Percentiles rank a stretch among this genome's conserved stretches.
Conservation (phyloP, 1,140 invertebrate genomes). For the Philotrypesis tridentata region DNA sequence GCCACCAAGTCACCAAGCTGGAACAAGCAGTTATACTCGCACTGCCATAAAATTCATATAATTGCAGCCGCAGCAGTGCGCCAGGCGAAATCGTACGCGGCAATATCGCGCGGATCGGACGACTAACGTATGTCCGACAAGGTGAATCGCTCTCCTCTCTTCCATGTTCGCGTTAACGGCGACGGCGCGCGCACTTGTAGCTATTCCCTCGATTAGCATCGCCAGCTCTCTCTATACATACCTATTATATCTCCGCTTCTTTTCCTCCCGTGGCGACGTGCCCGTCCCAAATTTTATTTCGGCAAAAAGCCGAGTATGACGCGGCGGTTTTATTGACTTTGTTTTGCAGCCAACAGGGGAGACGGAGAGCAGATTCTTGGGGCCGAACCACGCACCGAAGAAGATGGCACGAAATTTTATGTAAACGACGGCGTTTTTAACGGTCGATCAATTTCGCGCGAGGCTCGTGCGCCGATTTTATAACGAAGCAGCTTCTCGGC, state of each 20-base stretch:
- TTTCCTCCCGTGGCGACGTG: background rate
- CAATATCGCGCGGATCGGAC: conserved; percentile 51
- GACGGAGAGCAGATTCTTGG: background rate
- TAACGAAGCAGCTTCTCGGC: background rate
- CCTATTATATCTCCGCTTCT: background rate
- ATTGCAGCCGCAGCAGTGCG: conserved; percentile 60
- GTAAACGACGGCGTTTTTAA: conserved; percentile 6
- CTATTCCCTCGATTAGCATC: conserved; percentile 38
- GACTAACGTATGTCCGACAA: conserved; percentile 51
- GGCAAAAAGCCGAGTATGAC: background rate
- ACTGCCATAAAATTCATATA: conserved; percentile 59
- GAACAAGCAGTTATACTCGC: conserved; percentile 66
- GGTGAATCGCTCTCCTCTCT: conserved; percentile 40
- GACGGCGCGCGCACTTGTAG: conserved; percentile 37
- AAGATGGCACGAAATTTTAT: background rate
- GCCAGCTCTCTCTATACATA: background rate
- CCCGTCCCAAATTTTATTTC: conserved; percentile 33
- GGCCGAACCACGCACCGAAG: background rate
- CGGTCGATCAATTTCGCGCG: conserved; percentile 20
- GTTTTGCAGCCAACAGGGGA: background rate
- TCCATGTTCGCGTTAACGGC: conserved; percentile 30
- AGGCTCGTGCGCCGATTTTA: background rate
- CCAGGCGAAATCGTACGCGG: conserved; percentile 37
- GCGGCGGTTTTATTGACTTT: background rate
- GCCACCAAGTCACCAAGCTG: no score